Evolutionary conservation across 1,140 invertebrate species (phyloP).

Genomic region (Colletes latitarsis): DNA sequence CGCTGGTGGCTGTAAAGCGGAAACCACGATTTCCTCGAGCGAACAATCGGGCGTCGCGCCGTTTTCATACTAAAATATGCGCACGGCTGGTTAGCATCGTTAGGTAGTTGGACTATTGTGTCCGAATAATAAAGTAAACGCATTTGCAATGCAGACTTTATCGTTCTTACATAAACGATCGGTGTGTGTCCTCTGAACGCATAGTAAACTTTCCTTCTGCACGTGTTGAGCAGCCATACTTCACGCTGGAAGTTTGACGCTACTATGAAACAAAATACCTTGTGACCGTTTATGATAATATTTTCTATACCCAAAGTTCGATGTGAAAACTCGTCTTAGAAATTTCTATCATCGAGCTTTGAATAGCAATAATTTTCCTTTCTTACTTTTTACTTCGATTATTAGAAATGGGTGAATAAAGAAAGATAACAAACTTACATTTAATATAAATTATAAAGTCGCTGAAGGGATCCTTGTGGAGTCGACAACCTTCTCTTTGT

Average conservation of each 20-base stretch:
- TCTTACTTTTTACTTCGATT: no score
- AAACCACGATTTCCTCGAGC: constrained; percentile 37
- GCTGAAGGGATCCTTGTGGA: no score
- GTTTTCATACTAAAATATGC: constrained; percentile 62
- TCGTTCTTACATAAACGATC: constrained; percentile 1
- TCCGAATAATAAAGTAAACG: constrained; percentile 60
- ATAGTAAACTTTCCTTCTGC: not conserved
- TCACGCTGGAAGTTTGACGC: not conserved
- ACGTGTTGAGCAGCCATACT: not conserved
- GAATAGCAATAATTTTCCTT: no score
- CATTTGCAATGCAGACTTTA: constrained; percentile 71
- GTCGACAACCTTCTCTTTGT: no score
- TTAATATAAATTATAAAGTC: no score
- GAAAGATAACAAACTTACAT: no score
- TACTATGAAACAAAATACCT: no score
- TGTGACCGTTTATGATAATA: no score
- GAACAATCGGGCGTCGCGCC: constrained; percentile 18
- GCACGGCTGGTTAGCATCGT: constrained; percentile 29
- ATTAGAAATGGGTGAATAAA: no score
- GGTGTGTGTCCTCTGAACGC: not conserved
- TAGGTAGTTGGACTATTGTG: constrained; percentile 60
- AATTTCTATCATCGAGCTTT: no score
- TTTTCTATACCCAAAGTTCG: no score
- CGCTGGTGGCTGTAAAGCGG: constrained; percentile 31
- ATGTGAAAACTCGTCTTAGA: no score